phyloP scores from a whole-genome alignment of 1,140 invertebrate species.

The Bursaphelenchus mucronatus region DNA sequence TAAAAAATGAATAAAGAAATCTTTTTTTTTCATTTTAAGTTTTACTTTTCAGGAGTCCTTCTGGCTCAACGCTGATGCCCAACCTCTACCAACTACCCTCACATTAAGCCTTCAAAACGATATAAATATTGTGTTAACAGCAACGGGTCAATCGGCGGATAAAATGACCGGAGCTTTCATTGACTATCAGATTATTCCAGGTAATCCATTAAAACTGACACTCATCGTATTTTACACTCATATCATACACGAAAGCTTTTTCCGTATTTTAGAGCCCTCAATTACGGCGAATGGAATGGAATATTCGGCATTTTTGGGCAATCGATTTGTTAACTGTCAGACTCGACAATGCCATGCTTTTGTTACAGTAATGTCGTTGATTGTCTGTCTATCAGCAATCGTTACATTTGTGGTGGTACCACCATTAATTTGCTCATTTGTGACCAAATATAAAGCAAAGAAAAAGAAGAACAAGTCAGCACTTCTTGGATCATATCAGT shows the following conservation, averaged over 20 bases:
- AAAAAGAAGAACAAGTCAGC: not conserved
- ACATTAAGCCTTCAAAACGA: too few relatives aligned
- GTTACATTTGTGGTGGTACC: conserved; percentile 8
- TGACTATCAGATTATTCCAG: conserved; percentile 17
- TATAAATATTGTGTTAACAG: too few relatives aligned
- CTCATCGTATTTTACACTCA: too few relatives aligned
- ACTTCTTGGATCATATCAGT: conserved; percentile 8
- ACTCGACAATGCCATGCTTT: conserved; percentile 16
- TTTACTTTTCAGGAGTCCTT: too few relatives aligned
- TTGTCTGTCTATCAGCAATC: conserved; percentile 12
- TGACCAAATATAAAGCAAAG: conserved; percentile 13
- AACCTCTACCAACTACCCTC: too few relatives aligned
- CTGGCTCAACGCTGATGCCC: too few relatives aligned
- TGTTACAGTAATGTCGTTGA: conserved; percentile 10
- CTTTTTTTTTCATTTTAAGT: too few relatives aligned
- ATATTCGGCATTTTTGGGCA: conserved; percentile 15
- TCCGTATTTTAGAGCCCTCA: conserved; percentile 7
- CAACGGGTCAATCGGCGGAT: too few relatives aligned
- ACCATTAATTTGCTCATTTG: conserved; percentile 15
- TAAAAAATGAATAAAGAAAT: too few relatives aligned
- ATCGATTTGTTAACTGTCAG: conserved; percentile 11
- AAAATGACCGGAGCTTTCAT: not conserved
- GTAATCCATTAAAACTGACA: conserved; percentile 9
- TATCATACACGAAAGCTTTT: not conserved
- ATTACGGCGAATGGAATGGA: conserved; percentile 7